phyloP scores from a whole-genome alignment of 2,113 vertebrate species.

The Zosterops borbonicus region DNA sequence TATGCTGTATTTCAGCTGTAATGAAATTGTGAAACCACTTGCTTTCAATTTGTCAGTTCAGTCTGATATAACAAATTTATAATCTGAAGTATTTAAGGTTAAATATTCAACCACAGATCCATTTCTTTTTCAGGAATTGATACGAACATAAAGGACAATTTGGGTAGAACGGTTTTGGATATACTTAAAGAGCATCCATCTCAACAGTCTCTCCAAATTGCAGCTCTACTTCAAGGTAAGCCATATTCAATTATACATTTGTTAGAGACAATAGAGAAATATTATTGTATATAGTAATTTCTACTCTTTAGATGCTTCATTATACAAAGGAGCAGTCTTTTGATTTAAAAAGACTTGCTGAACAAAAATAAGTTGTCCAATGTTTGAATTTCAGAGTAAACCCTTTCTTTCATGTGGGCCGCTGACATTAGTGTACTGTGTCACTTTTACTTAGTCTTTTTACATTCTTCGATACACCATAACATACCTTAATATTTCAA shows the following conservation, averaged over 20 bases:
- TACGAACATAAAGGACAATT: constrained; percentile 86
- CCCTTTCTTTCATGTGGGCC: neutral
- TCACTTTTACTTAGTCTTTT: neutral
- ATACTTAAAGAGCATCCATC: constrained; percentile 93
- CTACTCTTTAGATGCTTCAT: neutral
- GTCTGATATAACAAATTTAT: neutral
- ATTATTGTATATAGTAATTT: neutral
- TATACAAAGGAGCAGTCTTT: neutral
- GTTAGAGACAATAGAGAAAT: neutral
- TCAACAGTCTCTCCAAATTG: constrained; percentile 94
- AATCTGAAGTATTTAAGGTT: neutral
- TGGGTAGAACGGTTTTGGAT: constrained; percentile 90
- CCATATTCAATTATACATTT: neutral
- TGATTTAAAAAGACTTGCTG: neutral
- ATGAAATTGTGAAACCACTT: neutral
- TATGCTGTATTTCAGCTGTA: neutral
- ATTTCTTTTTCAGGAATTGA: constrained; percentile 87
- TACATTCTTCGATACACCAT: neutral
- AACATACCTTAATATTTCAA: neutral
- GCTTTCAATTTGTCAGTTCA: neutral
- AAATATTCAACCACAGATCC: constrained; percentile 1
- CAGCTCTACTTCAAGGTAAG: constrained; percentile 91
- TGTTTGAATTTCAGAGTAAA: neutral
- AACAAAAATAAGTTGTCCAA: neutral
- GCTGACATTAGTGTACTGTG: neutral